Percentiles rank a stretch among this genome's conserved stretches.
Evolutionary conservation across 2,888 invertebrate species (phyloP).

Genomic region (Limenitis camilla): DNA sequence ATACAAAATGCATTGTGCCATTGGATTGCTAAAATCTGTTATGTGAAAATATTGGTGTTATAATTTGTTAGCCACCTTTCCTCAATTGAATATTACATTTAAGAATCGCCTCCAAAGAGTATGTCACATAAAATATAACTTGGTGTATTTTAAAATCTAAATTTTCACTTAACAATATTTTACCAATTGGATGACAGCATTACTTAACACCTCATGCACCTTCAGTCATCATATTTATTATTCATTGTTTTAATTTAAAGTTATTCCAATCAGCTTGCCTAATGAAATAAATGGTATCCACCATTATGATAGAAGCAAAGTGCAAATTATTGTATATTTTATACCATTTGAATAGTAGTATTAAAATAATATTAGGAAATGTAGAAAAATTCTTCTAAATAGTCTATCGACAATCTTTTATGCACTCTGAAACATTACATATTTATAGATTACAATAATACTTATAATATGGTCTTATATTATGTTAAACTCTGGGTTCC

Average conservation of each 20-base stretch:
- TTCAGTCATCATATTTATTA: slow-evolving; percentile 21
- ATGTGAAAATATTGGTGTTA: background rate
- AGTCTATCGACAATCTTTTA: slow-evolving; percentile 30
- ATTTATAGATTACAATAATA: slow-evolving; percentile 21
- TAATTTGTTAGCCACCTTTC: too few species aligned
- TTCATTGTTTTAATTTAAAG: slow-evolving; percentile 17
- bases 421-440: slow-evolving; percentile 25
- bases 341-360: slow-evolving; percentile 34
- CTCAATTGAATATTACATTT: too few species aligned
- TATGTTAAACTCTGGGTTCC: slow-evolving; percentile 12
- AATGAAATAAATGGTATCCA: slow-evolving; percentile 20
- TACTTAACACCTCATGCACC: slow-evolving; percentile 21
- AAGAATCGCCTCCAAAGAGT: too few species aligned
- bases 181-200: too few species aligned
- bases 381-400: slow-evolving; percentile 44
- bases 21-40: background rate
- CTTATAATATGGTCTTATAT: slow-evolving; percentile 3
- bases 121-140: too few species aligned
- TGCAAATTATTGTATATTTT: slow-evolving; percentile 40
- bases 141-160: too few species aligned
- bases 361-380: slow-evolving; percentile 38
- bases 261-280: slow-evolving; percentile 34
- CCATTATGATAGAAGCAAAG: slow-evolving; percentile 29
- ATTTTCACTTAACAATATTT: too few species aligned
- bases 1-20: background rate